A percentile compares a stretch with the other conserved stretches of the same genome.
Evolutionary conservation across 2,113 vertebrate genomes (phyloP).

Genomic region (Plotosus lineatus): DNA sequence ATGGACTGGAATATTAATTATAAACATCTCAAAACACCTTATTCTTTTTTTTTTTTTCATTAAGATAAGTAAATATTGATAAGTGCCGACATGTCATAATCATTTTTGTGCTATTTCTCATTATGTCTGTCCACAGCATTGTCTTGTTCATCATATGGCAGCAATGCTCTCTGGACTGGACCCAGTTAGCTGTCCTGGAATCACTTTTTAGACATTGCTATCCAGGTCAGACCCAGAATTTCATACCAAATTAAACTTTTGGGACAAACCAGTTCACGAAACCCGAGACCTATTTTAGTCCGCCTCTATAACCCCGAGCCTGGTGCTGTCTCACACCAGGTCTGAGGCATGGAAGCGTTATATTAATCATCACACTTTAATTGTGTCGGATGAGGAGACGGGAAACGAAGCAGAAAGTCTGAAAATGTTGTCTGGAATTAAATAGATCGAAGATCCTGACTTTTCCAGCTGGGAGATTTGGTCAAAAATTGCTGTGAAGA

Average conservation of each 20-base stretch:
- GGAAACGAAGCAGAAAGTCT: slow-evolving; percentile 11
- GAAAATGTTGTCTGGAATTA: neutral
- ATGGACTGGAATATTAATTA: neutral
- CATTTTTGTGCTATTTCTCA: neutral
- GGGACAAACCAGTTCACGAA: slow-evolving; percentile 27
- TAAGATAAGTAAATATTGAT: neutral
- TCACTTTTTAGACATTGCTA: slow-evolving; percentile 28
- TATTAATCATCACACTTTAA: slow-evolving; percentile 34
- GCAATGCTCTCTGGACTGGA: slow-evolving; percentile 30
- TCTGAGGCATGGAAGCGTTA: neutral
- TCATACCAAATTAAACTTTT: slow-evolving; percentile 39
- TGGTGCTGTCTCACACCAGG: neutral
- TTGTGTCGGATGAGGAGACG: slow-evolving; percentile 22
- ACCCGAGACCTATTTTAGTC: slow-evolving; percentile 34
- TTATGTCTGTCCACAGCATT: neutral
- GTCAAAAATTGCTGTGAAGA: neutral
- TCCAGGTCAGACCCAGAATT: slow-evolving; percentile 41
- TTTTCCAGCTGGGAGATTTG: neutral
- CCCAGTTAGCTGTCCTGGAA: slow-evolving; percentile 47
- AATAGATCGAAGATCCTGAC: slow-evolving; percentile 12
- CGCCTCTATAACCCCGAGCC: neutral
- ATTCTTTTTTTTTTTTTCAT: neutral
- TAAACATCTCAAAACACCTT: neutral
- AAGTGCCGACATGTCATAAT: neutral
- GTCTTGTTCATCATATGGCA: slow-evolving; percentile 28